Percentiles rank a stretch among this genome's conserved stretches.
Evolutionary conservation across 2,113 vertebrate genomes (phyloP).

Genomic region (Garra rufa): DNA sequence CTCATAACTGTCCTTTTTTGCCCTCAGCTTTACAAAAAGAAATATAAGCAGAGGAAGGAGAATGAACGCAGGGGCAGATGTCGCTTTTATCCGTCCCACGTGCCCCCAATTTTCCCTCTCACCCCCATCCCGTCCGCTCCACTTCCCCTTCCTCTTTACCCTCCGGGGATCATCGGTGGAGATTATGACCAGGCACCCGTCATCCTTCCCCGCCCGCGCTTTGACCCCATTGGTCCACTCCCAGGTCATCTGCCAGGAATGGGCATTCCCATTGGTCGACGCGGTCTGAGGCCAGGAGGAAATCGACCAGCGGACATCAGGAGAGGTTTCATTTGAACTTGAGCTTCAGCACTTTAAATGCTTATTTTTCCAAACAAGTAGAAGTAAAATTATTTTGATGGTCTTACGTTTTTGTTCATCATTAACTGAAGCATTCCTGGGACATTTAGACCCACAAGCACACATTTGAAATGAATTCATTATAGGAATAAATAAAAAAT

Average conservation of each 20-base stretch:
- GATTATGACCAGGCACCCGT: constrained; percentile 70
- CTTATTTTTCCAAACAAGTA: not conserved
- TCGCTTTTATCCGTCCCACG: not conserved
- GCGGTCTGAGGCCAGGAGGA: constrained; percentile 39
- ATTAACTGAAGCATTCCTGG: not conserved
- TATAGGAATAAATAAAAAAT: not conserved
- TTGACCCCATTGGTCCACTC: constrained; percentile 63
- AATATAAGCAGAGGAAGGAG: constrained; percentile 44
- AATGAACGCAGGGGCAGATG: accelerated
- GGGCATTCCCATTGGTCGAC: constrained; percentile 39
- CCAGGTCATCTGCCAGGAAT: constrained; percentile 11
- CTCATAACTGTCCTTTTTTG: not conserved
- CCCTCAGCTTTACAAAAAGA: constrained; percentile 71
- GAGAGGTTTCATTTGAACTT: constrained; percentile 74
- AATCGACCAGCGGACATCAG: constrained; percentile 60
- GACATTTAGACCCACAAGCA: not conserved
- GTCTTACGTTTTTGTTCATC: not conserved
- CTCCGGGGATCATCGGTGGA: constrained; percentile 76
- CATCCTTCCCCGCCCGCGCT: constrained; percentile 70
- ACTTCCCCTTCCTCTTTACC: constrained; percentile 59
- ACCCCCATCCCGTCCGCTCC: constrained; percentile 46
- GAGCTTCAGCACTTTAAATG: not conserved
- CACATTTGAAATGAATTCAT: not conserved
- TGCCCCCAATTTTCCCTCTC: constrained; percentile 14
- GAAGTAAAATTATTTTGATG: not conserved